Evolutionary conservation across 92 coral and sea anemone genomes (phyloP), one percentile per base, ranked within the genome.

Genomic region (Micromussa lordhowensis): DNA sequence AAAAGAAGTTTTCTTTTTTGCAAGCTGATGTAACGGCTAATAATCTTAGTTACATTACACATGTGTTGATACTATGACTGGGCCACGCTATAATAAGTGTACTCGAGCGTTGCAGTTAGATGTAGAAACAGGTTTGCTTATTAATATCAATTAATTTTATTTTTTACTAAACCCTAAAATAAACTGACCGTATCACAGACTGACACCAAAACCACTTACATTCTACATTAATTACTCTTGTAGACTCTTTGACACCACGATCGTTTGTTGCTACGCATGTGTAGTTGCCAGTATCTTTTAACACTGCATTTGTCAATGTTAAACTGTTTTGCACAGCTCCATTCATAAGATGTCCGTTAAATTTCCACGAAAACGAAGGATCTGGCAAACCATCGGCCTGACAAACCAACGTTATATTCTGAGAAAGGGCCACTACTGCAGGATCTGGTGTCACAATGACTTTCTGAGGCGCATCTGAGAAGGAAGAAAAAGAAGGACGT

Each of bases 181-280:
- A 36, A 0, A 68, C 30, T 28, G 32, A 14, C 73, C 35, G 35
- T 4, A 38, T n/a, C 40, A 13, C 38, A 2, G 17, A 21, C 7
- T 19, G 29, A 44, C 38, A 6, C 18, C 44, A 72, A 83, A 48
- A 79, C 58, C 57, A 87, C 93, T 89, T 85, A 94, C 96, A 87
- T 82, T 69, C 88, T 14, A 89, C 90, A 81, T 89, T 61, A 2
- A 94, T 49, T 15, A 79, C 70, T 7, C 54, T 79, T 18, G 76
- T 68, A 32, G 59, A 63, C 72, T 79, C 40, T 36, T 72, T 77
- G 54, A 14, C 74, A 4, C 98, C 98, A 26, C 81, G 85, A 3
- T 66, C 80, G 79, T 96, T 96, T 5, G 49, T 72, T 70, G 96
- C 98, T 9, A 79, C 83, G 81, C 98, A 94, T 8, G 94, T 88